Percentiles rank a stretch among this genome's conserved stretches.
phyloP scores from a whole-genome alignment of 2,888 invertebrate species.

The Cyrtodaria siliqua region DNA sequence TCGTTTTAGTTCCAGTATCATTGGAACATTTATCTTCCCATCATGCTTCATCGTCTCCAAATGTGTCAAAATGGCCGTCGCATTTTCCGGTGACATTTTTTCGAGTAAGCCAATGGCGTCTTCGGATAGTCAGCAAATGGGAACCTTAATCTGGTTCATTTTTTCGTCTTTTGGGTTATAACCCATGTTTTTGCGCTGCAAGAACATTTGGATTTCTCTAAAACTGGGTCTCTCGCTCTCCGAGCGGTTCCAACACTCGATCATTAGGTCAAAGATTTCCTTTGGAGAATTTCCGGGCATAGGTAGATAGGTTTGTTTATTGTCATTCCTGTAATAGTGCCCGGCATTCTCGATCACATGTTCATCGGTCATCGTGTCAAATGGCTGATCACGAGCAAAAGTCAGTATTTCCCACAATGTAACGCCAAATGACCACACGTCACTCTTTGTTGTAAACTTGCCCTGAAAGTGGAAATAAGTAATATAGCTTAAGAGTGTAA shows the following conservation, averaged over 20 bases:
- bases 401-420: conserved; percentile 95
- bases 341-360: conserved; percentile 94
- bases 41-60: conserved; percentile 23
- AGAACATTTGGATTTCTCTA: conserved; percentile 94
- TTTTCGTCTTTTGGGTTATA: conserved; percentile 85
- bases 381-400: conserved; percentile 92
- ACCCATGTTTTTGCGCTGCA: conserved; percentile 88
- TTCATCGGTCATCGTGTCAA: conserved; percentile 91
- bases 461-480: conserved; percentile 88
- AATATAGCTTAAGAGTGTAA: too few species aligned
- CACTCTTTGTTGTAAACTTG: conserved; percentile 94
- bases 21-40: conserved; percentile 39
- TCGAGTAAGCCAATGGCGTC: conserved; percentile 37
- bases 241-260: conserved; percentile 95
- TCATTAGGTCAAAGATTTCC: conserved; percentile 96
- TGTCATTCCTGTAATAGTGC: conserved; percentile 91
- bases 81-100: conserved; percentile 49
- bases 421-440: conserved; percentile 97
- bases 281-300: conserved; percentile 93
- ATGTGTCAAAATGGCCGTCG: conserved; percentile 44
- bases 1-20: conserved; percentile 39
- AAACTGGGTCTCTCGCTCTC: conserved; percentile 94
- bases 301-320: conserved; percentile 89
- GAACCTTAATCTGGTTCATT: conserved; percentile 80
- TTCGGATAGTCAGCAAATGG: conserved; percentile 74